Conservation (phyloP, 2,113 vertebrate genomes). For the Rhegmatorhina hoffmannsi region DNA sequence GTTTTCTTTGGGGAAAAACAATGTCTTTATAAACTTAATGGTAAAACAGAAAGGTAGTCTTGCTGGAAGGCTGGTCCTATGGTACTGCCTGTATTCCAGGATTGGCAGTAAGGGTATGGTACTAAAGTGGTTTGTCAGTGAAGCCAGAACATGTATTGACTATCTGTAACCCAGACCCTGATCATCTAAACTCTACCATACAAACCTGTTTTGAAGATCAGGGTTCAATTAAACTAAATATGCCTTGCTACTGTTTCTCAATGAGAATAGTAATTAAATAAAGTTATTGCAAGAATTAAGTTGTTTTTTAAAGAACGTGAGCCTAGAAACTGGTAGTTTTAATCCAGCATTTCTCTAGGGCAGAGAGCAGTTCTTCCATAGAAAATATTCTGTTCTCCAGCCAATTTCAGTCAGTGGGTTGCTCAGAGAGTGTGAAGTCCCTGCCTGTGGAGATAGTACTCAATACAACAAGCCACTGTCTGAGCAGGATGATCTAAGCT, state of each 20-base stretch:
- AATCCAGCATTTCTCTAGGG: not conserved
- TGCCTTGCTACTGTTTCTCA: not conserved
- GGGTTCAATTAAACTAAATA: not conserved
- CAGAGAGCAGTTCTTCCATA: not conserved
- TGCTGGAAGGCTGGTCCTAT: not conserved
- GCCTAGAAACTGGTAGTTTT: not conserved
- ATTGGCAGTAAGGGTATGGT: accelerated
- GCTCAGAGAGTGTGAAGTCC: not conserved
- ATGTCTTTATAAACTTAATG: not conserved
- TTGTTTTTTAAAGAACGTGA: not conserved
- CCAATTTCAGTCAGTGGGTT: not conserved
- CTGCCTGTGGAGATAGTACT: not conserved
- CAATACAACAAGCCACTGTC: not conserved
- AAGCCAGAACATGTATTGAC: not conserved
- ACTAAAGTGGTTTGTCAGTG: not conserved
- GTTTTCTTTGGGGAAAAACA: not conserved
- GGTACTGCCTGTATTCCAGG: not conserved
- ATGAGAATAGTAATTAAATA: not conserved
- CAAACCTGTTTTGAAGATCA: not conserved
- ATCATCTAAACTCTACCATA: not conserved
- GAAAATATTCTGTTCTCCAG: not conserved
- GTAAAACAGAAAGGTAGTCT: not conserved
- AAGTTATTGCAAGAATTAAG: not conserved
- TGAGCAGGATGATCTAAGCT: not conserved
- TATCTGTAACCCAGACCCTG: not conserved